Evolutionary conservation across 2,888 invertebrate species (phyloP), one percentile per base, ranked within the genome.

Genomic region (Cylindroiulus punctatus): DNA sequence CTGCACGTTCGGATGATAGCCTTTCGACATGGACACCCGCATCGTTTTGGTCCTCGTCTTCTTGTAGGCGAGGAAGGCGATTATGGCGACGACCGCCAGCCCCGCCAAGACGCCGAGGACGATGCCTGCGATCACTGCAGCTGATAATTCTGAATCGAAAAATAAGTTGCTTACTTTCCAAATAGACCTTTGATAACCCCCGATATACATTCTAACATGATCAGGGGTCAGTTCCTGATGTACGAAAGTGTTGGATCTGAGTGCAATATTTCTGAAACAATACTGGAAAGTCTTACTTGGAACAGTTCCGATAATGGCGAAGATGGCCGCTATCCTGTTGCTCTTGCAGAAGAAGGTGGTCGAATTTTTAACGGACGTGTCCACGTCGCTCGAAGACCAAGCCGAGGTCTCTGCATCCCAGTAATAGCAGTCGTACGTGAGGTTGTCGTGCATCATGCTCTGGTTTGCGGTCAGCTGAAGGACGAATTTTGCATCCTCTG

Each of bases 1-100:
- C 81, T 85, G 85, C 36, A 65, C 85, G 81, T 86, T 84, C 1
- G 86, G 86, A 57, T 84, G 86, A 84, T 86, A 87, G 19, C 87
- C 87, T 57, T 87, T 87, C 10, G 87, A 85, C 22, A 85, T 85
- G 52, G 87, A 85, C 47, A 87, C 87, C 52, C 87, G 76, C 85
- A 87, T 85, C 22, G 87, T 85, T 82, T 87, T 87, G 32, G 87
- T 87, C 26, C 85, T 65, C n/a, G 85, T 26, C 52, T 85, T 85
- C 26, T 82, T 85, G 47, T 87, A 85, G 14, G 52, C 26, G 57
- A 87, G 81, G 52, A 87, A 85, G 8, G 81, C 85, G 26, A 52
- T 82, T 19, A 81, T 4, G 0, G 85, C 85, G 19, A 87, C 26
- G 36, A 81, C 22, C 10, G 57, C 87, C 26, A 87, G 12, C 17